Percentiles rank a stretch among this genome's conserved stretches.
phyloP scores from a whole-genome alignment of 2,113 vertebrate species.

The Albula goreensis region DNA sequence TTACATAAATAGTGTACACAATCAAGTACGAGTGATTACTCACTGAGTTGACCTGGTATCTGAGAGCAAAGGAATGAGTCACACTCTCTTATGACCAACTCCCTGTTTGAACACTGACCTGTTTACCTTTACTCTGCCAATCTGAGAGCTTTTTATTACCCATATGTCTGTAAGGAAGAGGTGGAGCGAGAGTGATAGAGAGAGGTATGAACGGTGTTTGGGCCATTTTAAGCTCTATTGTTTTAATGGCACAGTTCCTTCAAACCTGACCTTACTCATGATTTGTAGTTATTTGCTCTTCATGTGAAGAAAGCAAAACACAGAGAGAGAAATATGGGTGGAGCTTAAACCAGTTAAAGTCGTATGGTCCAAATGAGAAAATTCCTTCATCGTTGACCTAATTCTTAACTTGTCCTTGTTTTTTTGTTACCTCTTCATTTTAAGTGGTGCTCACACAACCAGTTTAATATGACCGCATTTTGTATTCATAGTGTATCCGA shows the following conservation, averaged over 20 bases:
- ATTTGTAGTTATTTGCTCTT: not conserved
- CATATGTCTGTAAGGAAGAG: not conserved
- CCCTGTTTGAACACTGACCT: conserved; percentile 7
- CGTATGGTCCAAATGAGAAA: too few species aligned
- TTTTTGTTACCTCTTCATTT: too few species aligned
- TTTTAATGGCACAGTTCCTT: conserved; percentile 25
- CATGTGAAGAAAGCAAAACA: too few species aligned
- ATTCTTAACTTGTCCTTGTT: too few species aligned
- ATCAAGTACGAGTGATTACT: not conserved
- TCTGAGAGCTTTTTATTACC: not conserved
- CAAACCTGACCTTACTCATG: not conserved
- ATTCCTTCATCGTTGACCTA: too few species aligned
- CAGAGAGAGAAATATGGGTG: too few species aligned
- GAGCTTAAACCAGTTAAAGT: too few species aligned
- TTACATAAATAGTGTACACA: not conserved
- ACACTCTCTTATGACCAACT: not conserved
- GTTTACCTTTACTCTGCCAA: not conserved
- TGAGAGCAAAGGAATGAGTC: conserved; percentile 20
- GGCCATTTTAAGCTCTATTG: not conserved
- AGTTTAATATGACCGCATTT: too few species aligned
- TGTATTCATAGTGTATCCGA: too few species aligned
- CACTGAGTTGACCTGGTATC: not conserved
- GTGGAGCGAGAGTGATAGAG: not conserved
- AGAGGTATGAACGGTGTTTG: not conserved
- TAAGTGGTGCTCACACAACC: too few species aligned